These are phyloP conservation scores for Oryzias sinensis DNA, from an alignment of 2,797 vertebrate species.

Conservation along the genomic window DNA sequence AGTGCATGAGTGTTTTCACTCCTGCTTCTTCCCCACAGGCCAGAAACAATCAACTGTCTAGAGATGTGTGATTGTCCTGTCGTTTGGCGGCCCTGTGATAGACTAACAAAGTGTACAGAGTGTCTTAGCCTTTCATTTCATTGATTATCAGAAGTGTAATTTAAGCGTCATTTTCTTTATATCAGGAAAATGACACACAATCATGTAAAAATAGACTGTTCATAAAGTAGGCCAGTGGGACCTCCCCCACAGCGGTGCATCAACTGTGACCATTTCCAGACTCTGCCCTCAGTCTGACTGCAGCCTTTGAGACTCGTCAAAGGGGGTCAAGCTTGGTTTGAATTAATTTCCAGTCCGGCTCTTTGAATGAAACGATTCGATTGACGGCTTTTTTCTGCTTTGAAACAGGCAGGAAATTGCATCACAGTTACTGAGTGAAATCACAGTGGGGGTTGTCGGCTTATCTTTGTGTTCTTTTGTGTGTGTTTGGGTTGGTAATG, in stretches of 20 bases:
- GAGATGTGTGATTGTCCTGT: no score
- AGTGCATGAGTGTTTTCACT: no score
- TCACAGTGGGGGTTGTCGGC: conserved; percentile 33
- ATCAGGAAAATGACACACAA: no score
- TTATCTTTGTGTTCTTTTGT: conserved; percentile 37
- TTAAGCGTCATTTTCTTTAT: no score
- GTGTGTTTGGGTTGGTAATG: conserved; percentile 16
- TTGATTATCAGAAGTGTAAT: no score
- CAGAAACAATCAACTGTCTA: no score
- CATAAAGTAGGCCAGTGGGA: no score
- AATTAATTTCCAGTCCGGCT: conserved; percentile 30
- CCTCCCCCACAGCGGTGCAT: not conserved
- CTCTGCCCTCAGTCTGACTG: conserved; percentile 1
- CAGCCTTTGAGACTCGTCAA: conserved; percentile 24
- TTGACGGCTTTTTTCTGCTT: conserved; percentile 52
- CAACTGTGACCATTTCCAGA: conserved; percentile 2
- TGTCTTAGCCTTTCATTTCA: no score
- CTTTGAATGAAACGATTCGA: conserved; percentile 37
- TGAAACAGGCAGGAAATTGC: conserved; percentile 47
- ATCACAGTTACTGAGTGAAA: conserved; percentile 49
- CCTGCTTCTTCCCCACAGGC: no score
- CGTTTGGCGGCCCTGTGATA: no score
- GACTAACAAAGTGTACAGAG: no score
- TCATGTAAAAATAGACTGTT: no score
- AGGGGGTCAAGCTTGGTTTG: conserved; percentile 17